These are phyloP conservation scores for Cephus rjabovi DNA, from an alignment of 2,888 invertebrate species.

Conservation along the genomic window DNA sequence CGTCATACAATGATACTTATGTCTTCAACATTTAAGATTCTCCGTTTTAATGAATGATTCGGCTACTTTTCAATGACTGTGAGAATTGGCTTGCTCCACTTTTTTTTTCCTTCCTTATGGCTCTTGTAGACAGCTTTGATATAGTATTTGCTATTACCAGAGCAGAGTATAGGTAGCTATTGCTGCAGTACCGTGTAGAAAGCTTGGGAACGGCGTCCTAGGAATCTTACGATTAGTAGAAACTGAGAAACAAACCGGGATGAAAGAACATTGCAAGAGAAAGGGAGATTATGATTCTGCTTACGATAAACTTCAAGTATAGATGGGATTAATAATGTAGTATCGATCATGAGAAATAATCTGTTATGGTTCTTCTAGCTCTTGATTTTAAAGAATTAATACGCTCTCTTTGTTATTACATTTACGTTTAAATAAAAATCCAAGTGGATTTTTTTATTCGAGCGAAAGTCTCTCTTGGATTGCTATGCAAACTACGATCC, in stretches of 20 bases:
- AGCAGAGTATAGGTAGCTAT: not conserved
- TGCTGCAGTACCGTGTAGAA: conserved; percentile 32
- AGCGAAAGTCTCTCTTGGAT: no score
- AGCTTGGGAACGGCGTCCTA: conserved; percentile 45
- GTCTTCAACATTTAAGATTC: not conserved
- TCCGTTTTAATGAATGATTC: not conserved
- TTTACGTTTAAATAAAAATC: no score
- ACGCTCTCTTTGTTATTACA: no score
- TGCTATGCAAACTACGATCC: no score
- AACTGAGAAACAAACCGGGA: not conserved
- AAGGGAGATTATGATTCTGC: not conserved
- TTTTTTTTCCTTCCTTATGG: not conserved
- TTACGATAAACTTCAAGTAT: not conserved
- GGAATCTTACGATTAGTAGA: conserved; percentile 12
- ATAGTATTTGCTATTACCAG: not conserved
- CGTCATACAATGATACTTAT: not conserved
- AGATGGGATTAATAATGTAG: no score
- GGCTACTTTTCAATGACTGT: not conserved
- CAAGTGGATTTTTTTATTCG: no score
- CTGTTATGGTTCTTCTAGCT: no score
- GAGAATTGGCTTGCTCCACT: not conserved
- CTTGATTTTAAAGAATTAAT: no score
- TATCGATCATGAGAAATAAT: no score
- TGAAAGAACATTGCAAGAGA: not conserved
- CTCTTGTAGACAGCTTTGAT: not conserved